A percentile compares a stretch with the other conserved stretches of the same genome.
These are phyloP conservation scores for Hypanus sabinus DNA, from an alignment of 2,113 vertebrate species.

Conservation along the genomic window DNA sequence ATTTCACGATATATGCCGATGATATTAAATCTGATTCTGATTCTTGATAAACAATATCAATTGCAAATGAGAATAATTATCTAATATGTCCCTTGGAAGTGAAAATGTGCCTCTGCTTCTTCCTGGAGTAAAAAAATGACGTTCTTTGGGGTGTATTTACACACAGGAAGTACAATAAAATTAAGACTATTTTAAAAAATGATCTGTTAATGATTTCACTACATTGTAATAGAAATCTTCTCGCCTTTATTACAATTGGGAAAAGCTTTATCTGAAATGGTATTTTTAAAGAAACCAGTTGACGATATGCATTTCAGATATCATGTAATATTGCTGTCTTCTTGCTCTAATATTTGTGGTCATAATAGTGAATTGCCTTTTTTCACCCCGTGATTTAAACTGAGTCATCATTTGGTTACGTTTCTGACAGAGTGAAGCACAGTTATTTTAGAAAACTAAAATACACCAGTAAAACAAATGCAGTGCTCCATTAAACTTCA, in stretches of 20 bases:
- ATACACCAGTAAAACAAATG: background rate
- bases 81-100: background rate
- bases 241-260: background rate
- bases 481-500: background rate
- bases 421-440: background rate
- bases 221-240: background rate
- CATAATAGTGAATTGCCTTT: too few species aligned
- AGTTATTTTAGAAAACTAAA: background rate
- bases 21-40: too few species aligned
- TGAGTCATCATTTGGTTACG: background rate
- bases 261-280: background rate
- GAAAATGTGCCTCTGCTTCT: background rate
- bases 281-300: background rate
- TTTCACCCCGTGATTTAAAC: background rate
- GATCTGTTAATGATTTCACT: background rate
- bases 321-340: background rate
- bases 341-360: background rate
- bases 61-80: background rate
- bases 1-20: too few species aligned
- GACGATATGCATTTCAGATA: background rate
- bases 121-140: background rate
- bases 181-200: background rate
- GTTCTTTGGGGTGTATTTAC: background rate
- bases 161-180: background rate
- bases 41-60: too few species aligned